phyloP scores from a whole-genome alignment of 2,113 vertebrate species.

The Lepus europaeus region DNA sequence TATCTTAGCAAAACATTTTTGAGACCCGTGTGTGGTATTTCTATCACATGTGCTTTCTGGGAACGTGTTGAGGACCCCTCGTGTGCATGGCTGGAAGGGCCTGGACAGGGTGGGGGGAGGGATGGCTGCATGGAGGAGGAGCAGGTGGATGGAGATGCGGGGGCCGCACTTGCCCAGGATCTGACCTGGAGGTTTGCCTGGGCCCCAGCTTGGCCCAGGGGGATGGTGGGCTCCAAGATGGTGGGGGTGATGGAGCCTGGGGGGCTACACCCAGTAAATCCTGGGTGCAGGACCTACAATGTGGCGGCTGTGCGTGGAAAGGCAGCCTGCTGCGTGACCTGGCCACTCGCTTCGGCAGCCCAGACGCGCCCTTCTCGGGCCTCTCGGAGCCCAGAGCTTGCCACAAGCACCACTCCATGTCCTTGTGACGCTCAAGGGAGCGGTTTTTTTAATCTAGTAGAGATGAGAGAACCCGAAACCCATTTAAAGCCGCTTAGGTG shows the following conservation, averaged over 20 bases:
- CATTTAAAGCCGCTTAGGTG: conserved; percentile 68
- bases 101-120: background rate
- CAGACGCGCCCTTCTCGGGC: conserved; percentile 40
- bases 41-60: too few species aligned
- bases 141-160: too few species aligned
- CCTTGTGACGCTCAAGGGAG: conserved; percentile 57
- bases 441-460: conserved; percentile 77
- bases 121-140: background rate
- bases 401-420: conserved; percentile 57
- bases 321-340: too few species aligned
- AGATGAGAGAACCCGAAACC: conserved; percentile 67
- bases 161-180: background rate
- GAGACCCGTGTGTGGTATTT: too few species aligned
- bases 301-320: too few species aligned
- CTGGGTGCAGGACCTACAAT: background rate
- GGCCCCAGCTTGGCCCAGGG: background rate
- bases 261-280: background rate
- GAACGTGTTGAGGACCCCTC: too few species aligned
- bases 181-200: background rate
- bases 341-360: background rate
- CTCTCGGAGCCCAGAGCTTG: background rate
- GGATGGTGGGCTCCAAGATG: background rate
- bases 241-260: background rate
- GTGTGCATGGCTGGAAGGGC: background rate
- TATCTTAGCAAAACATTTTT: too few species aligned